A percentile compares a stretch with the other conserved stretches of the same genome.
Evolutionary conservation across 2,797 vertebrate genomes (phyloP).

Genomic region (Hemitrygon akajei): DNA sequence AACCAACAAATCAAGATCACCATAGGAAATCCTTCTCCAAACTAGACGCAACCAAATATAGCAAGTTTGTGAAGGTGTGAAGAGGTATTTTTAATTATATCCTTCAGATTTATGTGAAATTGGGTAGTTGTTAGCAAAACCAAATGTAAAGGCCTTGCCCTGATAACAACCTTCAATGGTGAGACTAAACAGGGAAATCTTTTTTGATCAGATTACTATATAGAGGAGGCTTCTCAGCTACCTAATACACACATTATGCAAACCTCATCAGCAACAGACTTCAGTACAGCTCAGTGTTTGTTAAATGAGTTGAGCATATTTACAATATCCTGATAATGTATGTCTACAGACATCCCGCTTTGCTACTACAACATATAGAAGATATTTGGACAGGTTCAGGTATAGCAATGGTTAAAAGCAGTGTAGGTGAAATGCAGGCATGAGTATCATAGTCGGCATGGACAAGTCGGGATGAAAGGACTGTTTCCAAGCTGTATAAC

Average conservation of each 20-base stretch:
- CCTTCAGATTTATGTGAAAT: not conserved
- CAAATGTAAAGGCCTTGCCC: not conserved
- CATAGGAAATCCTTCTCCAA: not conserved
- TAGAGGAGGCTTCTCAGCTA: not conserved
- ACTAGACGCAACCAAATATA: not conserved
- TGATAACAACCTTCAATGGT: not conserved
- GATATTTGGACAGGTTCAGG: no score
- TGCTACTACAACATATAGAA: no score
- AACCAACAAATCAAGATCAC: not conserved
- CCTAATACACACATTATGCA: not conserved
- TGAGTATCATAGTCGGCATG: no score
- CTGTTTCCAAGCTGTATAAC: no score
- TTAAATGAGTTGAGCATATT: not conserved
- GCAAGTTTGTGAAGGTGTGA: not conserved
- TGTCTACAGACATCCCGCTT: not conserved
- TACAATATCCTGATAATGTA: not conserved
- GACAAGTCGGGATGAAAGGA: no score
- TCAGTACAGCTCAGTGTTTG: not conserved
- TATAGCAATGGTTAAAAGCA: no score
- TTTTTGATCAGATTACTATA: no score
- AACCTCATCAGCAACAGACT: not conserved
- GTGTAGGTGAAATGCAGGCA: no score
- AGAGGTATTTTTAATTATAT: not conserved
- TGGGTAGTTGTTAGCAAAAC: not conserved
- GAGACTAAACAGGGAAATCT: not conserved